Evolutionary conservation across 2,888 invertebrate species (phyloP).

Genomic region (Aleiodes testaceus): DNA sequence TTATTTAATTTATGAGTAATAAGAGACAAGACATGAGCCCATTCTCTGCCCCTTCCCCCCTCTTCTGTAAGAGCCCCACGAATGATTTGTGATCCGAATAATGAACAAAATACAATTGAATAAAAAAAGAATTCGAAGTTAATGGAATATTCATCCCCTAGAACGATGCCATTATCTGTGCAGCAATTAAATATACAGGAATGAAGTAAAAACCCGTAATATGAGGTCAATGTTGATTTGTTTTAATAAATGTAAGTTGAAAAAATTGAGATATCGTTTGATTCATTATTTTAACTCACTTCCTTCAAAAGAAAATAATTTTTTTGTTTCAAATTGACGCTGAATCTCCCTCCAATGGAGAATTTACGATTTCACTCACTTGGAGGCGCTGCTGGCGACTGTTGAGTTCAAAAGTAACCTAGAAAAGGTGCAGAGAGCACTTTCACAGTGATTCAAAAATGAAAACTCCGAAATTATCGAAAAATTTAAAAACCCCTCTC

Average conservation of each 20-base stretch:
- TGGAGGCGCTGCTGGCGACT: too few relatives aligned
- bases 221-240: conserved; percentile 73
- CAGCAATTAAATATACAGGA: conserved; percentile 68
- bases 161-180: conserved; percentile 69
- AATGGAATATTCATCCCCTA: conserved; percentile 68
- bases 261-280: conserved; percentile 57
- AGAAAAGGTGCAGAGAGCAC: too few relatives aligned
- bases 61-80: conserved; percentile 30
- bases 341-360: too few relatives aligned
- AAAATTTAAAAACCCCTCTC: conserved; percentile 8
- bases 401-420: too few relatives aligned
- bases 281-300: too few relatives aligned
- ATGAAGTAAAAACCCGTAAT: conserved; percentile 64
- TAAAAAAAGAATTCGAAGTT: conserved; percentile 54
- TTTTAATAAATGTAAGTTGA: conserved; percentile 73
- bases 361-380: too few relatives aligned
- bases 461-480: not conserved
- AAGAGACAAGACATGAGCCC: conserved; percentile 36
- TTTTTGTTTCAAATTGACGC: too few relatives aligned
- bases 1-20: conserved; percentile 44
- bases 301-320: too few relatives aligned
- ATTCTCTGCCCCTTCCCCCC: conserved; percentile 30
- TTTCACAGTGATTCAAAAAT: not conserved
- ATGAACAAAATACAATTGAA: conserved; percentile 24
- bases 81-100: conserved; percentile 56